Evolutionary conservation across 2,113 vertebrate genomes (phyloP), one percentile per base, ranked within the genome.

Genomic region (Raphicerus campestris): DNA sequence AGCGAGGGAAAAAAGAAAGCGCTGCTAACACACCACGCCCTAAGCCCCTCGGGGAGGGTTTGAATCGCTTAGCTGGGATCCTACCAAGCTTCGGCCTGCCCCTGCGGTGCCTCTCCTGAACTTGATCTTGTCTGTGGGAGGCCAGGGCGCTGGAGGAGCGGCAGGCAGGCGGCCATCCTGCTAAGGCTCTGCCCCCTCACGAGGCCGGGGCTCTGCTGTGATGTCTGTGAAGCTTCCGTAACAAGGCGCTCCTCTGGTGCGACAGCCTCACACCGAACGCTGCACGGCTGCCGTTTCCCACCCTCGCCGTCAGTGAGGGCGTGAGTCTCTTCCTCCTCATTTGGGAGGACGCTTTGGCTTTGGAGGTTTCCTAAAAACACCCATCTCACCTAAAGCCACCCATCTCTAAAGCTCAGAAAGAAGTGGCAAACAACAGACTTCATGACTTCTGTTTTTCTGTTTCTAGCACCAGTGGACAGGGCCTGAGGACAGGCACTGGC

Each of bases 281-380:
- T 7, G 3, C 77, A 8, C 15, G 3, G 49, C 13, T 6, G 24
- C 42, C 14, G 0, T 8, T 39, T 32, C 39, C 49, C 26, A 10
- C 45, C 7, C 3, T 84, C 9, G 14, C 2, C 47, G 6, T 24
- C 6, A n/a, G 0, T 0, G n/a, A 15, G 4, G 9, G 3, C 14
- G 2, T 22, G 53, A 63, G 81, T 60, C 39, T 63, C 35, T 60
- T 49, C 19, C 80, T 49, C 19, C 80, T n/a, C 51, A 55, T 20
- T 35, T 3, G 51, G 80, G 20, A 26, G 13, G 51, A 55, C 53
- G 58, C 77, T n/a, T 42, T 7, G 26, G n/a, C 51, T 35, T 55
- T 26, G 80, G 20, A 35, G 19, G 3, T 24, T 35, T 82, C 19
- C 11, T 32, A 78, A 78, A 49, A 49, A 49, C 75, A 78, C 28